These are phyloP conservation scores for Cepaea nemoralis DNA, from an alignment of 1,140 invertebrate species.

Conservation along the genomic window DNA sequence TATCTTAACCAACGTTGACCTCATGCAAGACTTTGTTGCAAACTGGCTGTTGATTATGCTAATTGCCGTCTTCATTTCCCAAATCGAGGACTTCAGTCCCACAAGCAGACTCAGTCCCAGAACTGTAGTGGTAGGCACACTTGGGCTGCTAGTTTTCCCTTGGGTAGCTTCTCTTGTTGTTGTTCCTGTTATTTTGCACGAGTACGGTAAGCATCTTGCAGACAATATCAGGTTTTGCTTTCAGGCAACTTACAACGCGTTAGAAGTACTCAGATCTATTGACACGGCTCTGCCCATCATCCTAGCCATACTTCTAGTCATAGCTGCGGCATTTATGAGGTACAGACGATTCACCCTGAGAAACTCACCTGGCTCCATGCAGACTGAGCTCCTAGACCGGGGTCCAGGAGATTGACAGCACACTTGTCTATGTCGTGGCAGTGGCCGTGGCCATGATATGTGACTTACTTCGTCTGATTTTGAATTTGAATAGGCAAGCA, in stretches of 20 bases:
- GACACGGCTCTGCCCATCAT: background rate
- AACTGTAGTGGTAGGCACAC: background rate
- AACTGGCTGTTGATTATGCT: slow-evolving; percentile 9
- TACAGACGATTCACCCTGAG: background rate
- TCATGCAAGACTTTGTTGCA: slow-evolving; percentile 7
- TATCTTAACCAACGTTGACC: background rate
- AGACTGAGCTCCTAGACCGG: background rate
- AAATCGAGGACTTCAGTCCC: slow-evolving; percentile 1
- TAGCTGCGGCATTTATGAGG: background rate
- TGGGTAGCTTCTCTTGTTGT: background rate
- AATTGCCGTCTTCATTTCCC: background rate
- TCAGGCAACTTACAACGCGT: too few species aligned
- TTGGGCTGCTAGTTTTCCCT: background rate
- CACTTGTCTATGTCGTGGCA: background rate
- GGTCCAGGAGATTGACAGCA: slow-evolving; percentile 2
- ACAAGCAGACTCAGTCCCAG: background rate
- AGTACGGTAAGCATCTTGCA: background rate
- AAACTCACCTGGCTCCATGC: background rate
- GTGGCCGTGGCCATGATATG: slow-evolving; percentile 7
- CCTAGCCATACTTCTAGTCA: background rate
- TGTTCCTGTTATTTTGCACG: background rate
- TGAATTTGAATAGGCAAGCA: too few species aligned
- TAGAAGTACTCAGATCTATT: background rate
- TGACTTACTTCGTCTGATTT: background rate
- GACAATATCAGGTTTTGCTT: background rate